Evolutionary conservation across 1,140 invertebrate species (phyloP), one percentile per base, ranked within the genome.

Genomic region (Megathymus violae): DNA sequence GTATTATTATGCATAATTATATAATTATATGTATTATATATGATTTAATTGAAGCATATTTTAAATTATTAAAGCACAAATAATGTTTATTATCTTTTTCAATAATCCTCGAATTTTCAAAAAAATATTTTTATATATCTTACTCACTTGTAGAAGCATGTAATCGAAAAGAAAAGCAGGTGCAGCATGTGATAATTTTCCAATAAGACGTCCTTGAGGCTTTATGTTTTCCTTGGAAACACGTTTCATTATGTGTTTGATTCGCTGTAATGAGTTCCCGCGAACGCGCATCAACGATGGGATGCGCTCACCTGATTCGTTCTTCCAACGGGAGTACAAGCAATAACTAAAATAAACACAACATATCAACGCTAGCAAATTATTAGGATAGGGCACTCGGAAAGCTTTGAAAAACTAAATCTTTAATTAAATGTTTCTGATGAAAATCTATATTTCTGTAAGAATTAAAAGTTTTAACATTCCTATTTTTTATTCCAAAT

Each of bases 161-260:
- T 99, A 99, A 91, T 99, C 98, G 82, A 99, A 99, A 0, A 99
- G 91, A 71, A 98, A 96, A 15, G 96, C 97, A 0, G 99, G 99
- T 44, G 98, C 97, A 52, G 96, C 98, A 83, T 99, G 98, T 22
- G 97, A 98, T 11, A 99, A 92, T 93, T 99, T 99, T 10, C 98
- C 99, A 58, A 99, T 96, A 27, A 97, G 95, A 61, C 99, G 92
- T 4, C 99, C 98, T 52, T 98, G 96, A 0, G 96, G 97, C 89
- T 99, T 99, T 1, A 99, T 97, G 77, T 98, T 99, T 89, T 99
- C 99, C 86, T 99, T 99, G 74, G 97, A 98, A 1, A 99, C 96
- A 46, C 98, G 93, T 92, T 99, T 99, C 97, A 99, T 98, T 4
- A 99, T 96, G 64, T 97, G 97, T 80, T 98, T 99, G 4, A 99